Conservation (phyloP, 2,888 invertebrate species). For the Epsilonema sp. region DNA sequence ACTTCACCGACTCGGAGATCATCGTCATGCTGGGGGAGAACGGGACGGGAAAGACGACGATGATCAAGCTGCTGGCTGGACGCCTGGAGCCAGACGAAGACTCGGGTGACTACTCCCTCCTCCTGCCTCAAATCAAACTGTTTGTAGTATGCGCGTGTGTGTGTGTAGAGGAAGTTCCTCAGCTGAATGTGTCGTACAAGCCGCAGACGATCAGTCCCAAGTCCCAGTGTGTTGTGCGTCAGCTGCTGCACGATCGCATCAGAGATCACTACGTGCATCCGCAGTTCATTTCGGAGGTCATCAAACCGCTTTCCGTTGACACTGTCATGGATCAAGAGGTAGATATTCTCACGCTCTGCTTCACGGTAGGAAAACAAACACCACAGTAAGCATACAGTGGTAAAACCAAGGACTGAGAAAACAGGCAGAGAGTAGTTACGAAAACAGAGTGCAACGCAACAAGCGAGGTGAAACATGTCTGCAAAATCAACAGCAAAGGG, state of each 20-base stretch:
- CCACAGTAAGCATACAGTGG: too few relatives aligned
- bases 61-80: slow-evolving; percentile 93
- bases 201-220: slow-evolving; percentile 99
- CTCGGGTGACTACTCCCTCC: slow-evolving; percentile 40
- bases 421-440: too few relatives aligned
- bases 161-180: slow-evolving; percentile 49
- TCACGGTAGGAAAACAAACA: too few relatives aligned
- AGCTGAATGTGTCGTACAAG: slow-evolving; percentile 92
- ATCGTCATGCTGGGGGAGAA: slow-evolving; percentile 85
- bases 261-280: slow-evolving; percentile 93
- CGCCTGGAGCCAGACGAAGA: slow-evolving; percentile 71
- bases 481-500: too few relatives aligned
- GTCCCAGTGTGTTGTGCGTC: slow-evolving; percentile 72
- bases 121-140: too few relatives aligned
- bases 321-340: slow-evolving; percentile 94
- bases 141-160: too few relatives aligned
- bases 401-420: too few relatives aligned
- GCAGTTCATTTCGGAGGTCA: slow-evolving; percentile 88
- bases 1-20: slow-evolving; percentile 97
- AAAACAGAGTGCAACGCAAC: too few relatives aligned
- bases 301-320: slow-evolving; percentile 91
- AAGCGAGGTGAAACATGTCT: too few relatives aligned
- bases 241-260: slow-evolving; percentile 82
- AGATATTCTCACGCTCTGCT: too few relatives aligned
- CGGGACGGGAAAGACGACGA: slow-evolving; percentile 97